phyloP scores from a whole-genome alignment of 2,888 invertebrate genomes.

The Nemurella pictetii region DNA sequence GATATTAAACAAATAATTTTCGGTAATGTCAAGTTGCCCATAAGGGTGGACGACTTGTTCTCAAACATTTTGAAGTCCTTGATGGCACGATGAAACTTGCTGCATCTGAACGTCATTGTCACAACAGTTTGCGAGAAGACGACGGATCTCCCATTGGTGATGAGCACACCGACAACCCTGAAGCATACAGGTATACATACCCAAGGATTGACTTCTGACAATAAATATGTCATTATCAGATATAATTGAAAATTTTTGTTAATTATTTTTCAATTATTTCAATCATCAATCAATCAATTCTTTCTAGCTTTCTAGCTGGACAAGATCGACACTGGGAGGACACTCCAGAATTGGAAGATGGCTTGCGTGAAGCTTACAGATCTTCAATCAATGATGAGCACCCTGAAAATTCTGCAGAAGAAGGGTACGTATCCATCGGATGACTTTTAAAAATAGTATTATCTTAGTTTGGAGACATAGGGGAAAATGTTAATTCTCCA shows the following conservation, averaged over 20 bases:
- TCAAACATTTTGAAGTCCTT: neutral
- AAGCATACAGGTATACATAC: neutral
- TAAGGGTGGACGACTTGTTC: neutral
- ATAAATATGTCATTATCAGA: neutral
- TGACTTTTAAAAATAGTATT: neutral
- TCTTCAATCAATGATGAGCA: neutral
- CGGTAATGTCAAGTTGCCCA: neutral
- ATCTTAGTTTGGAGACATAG: neutral
- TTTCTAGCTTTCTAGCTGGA: neutral
- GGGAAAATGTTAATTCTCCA: neutral
- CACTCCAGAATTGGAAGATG: neutral
- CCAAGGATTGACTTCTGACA: neutral
- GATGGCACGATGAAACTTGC: constrained; percentile 19
- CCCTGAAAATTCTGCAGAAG: neutral
- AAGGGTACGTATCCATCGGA: neutral
- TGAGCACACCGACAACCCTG: neutral
- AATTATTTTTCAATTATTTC: no score
- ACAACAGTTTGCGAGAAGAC: neutral
- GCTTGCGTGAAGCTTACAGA: neutral
- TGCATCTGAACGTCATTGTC: neutral
- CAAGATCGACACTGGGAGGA: neutral
- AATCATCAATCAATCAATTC: no score
- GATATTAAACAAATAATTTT: constrained; percentile 5
- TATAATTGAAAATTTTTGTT: neutral
- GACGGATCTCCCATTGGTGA: neutral